phyloP scores from a whole-genome alignment of 2,113 vertebrate species.

The Trinectes maculatus region DNA sequence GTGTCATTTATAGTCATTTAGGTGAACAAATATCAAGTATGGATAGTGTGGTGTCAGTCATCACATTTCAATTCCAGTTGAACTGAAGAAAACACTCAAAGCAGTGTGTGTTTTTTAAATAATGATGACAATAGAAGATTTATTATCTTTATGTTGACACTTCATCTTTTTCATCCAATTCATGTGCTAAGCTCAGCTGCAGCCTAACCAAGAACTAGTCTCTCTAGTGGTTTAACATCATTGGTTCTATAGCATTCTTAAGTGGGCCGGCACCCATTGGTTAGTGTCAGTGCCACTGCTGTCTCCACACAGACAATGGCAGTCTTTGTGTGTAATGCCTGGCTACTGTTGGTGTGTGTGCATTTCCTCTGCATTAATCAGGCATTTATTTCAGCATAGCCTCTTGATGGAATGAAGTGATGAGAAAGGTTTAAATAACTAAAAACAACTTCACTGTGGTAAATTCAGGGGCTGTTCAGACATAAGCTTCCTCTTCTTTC shows the following conservation, averaged over 20 bases:
- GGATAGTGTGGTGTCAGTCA: neutral
- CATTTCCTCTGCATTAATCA: constrained; percentile 40
- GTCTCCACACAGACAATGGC: constrained; percentile 65
- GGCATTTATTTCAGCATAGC: constrained; percentile 37
- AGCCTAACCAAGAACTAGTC: constrained; percentile 35
- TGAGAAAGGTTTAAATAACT: constrained; percentile 37
- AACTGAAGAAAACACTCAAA: neutral
- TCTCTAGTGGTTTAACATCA: constrained; percentile 26
- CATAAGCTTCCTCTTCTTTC: constrained; percentile 49
- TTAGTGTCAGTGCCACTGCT: constrained; percentile 63
- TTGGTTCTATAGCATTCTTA: constrained; percentile 58
- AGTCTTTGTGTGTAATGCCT: constrained; percentile 64
- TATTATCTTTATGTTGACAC: constrained; percentile 28
- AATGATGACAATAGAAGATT: too few relatives aligned
- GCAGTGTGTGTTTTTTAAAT: neutral
- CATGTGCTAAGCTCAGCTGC: constrained; percentile 43
- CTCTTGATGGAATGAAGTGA: constrained; percentile 32
- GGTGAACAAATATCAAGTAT: constrained; percentile 12
- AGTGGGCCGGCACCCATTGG: constrained; percentile 66
- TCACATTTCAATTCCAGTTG: constrained; percentile 21
- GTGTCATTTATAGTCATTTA: neutral
- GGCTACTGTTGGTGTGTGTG: constrained; percentile 14
- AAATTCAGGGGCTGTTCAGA: constrained; percentile 21
- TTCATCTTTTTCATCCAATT: constrained; percentile 16
- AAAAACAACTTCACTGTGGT: constrained; percentile 10